These are phyloP conservation scores for Sesia bembeciformis DNA, from an alignment of 2,888 invertebrate genomes.

Conservation along the genomic window DNA sequence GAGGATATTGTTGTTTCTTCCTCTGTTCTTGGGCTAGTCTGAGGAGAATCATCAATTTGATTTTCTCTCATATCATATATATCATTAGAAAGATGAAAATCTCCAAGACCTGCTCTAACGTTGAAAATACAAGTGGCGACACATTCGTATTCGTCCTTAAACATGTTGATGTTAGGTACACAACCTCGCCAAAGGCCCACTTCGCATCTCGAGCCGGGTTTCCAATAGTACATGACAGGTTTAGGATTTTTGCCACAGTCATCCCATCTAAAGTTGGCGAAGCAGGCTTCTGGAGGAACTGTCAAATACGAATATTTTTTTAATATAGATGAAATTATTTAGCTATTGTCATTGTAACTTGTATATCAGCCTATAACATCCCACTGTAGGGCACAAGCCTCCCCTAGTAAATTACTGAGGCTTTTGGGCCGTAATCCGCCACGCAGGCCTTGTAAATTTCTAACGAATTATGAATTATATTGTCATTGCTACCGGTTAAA, in stretches of 20 bases:
- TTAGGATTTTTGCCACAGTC: constrained; percentile 45
- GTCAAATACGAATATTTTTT: constrained; percentile 2
- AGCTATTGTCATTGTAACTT: too few relatives aligned
- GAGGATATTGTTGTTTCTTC: background rate
- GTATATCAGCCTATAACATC: too few relatives aligned
- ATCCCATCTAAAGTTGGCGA: constrained; percentile 40
- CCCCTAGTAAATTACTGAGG: too few relatives aligned
- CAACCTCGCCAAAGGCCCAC: constrained; percentile 59
- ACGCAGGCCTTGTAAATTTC: too few relatives aligned
- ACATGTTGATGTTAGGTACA: constrained; percentile 56
- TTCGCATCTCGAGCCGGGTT: constrained; percentile 56
- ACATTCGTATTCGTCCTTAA: constrained; percentile 52
- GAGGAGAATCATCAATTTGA: background rate
- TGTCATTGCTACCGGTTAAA: too few relatives aligned
- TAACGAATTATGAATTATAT: too few relatives aligned
- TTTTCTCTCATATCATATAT: background rate
- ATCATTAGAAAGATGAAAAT: constrained; percentile 22
- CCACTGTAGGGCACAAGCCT: too few relatives aligned
- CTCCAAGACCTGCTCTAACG: constrained; percentile 14
- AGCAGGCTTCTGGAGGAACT: constrained; percentile 50
- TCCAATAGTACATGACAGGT: constrained; percentile 54
- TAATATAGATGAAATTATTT: too few relatives aligned
- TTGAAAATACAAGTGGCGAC: constrained; percentile 43
- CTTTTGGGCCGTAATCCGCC: too few relatives aligned
- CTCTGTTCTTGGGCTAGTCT: background rate